Conservation (phyloP, 2,888 invertebrate genomes). For the Endotricha flammealis region DNA sequence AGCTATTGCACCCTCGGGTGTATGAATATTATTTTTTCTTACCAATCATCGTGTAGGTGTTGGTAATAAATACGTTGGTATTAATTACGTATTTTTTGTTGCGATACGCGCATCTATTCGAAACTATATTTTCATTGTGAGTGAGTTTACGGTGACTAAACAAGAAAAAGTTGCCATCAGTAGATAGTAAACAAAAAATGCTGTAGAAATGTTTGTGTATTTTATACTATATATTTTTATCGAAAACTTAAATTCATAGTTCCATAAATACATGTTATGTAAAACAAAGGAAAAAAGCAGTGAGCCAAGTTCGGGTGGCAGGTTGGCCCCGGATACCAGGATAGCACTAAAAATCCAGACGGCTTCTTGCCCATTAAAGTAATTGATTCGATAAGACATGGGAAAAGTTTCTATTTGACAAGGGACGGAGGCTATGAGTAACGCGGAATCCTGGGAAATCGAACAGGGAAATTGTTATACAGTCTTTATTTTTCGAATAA, state of each 20-base stretch:
- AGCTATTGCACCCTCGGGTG: conserved; percentile 47
- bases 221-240: too few species aligned
- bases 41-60: background rate
- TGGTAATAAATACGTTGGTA: too few species aligned
- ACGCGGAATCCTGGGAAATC: conserved; percentile 53
- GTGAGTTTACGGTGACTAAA: too few species aligned
- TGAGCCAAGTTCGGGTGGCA: conserved; percentile 10
- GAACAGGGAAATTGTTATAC: conserved; percentile 54
- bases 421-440: conserved; percentile 62
- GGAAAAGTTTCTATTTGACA: conserved; percentile 71
- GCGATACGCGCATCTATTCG: too few species aligned
- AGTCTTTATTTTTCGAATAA: conserved; percentile 49
- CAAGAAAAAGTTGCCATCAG: too few species aligned
- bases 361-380: conserved; percentile 57
- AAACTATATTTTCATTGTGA: too few species aligned
- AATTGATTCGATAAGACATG: conserved; percentile 71
- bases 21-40: conserved; percentile 32
- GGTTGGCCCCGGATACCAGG: conserved; percentile 13
- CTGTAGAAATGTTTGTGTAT: too few species aligned
- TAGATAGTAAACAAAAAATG: too few species aligned
- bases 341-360: conserved; percentile 36
- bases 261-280: too few species aligned
- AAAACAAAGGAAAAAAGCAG: conserved; percentile 5
- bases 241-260: background rate
- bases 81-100: too few species aligned